A percentile compares a stretch with the other conserved stretches of the same genome.
Conservation (phyloP, 2,888 invertebrate species). For the Tipula vernalis region DNA sequence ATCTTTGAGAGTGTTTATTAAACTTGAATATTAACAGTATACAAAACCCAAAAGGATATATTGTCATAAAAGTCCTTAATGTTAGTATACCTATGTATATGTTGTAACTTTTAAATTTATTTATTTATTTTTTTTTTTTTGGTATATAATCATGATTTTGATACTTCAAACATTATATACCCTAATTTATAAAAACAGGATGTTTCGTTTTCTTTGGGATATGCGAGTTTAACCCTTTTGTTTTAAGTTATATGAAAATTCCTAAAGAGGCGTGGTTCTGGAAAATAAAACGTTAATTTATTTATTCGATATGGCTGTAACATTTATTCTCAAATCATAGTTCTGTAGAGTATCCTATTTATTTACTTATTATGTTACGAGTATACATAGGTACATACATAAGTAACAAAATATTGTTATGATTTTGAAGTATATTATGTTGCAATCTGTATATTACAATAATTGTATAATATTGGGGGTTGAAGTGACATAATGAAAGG, state of each 20-base stretch:
- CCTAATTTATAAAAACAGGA: not conserved
- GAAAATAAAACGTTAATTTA: not conserved
- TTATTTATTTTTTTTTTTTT: not conserved
- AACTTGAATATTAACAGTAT: not conserved
- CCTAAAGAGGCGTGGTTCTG: not conserved
- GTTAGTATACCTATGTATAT: not conserved
- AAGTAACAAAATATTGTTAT: not conserved
- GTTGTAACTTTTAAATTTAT: not conserved
- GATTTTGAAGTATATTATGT: not conserved
- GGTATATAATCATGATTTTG: not conserved
- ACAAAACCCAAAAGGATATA: not conserved
- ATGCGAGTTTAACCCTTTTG: not conserved
- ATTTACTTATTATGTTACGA: too few species aligned
- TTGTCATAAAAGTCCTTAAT: not conserved
- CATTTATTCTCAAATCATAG: not conserved
- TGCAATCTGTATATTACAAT: not conserved
- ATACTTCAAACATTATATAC: not conserved
- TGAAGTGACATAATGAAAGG: not conserved
- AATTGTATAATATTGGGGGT: not conserved
- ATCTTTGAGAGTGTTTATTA: not conserved
- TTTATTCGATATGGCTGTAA: not conserved
- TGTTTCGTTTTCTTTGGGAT: not conserved
- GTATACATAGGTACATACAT: not conserved
- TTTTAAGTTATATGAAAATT: not conserved
- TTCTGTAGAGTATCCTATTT: not conserved